A percentile compares a stretch with the other conserved stretches of the same genome.
Conservation (phyloP, 2,113 vertebrate species). For the Cyanistes caeruleus region DNA sequence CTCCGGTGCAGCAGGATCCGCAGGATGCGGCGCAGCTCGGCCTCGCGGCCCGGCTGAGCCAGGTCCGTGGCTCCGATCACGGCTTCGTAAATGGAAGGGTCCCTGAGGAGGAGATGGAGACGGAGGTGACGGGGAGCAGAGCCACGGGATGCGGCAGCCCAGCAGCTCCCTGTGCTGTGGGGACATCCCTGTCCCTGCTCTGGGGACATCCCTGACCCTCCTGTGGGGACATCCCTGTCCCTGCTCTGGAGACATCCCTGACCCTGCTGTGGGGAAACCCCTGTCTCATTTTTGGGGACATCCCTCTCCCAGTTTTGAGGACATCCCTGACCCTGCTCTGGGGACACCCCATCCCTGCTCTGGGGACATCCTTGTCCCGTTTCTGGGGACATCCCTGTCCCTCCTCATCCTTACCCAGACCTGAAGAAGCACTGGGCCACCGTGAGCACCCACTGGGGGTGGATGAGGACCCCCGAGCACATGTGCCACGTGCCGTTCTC, state of each 20-base stretch:
- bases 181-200: background rate
- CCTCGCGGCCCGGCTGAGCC: background rate
- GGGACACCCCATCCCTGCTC: background rate
- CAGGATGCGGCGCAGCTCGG: fast-evolving
- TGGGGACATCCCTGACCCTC: background rate
- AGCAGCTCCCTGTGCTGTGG: background rate
- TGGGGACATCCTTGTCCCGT: no score
- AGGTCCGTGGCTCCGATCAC: background rate
- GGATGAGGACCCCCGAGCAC: background rate
- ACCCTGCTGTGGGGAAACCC: background rate
- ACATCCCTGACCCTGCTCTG: background rate
- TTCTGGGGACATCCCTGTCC: background rate
- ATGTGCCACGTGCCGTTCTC: background rate
- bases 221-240: no score
- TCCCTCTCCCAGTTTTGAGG: no score
- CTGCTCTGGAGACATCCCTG: background rate
- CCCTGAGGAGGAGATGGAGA: background rate
- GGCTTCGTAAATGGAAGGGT: background rate
- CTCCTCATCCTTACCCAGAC: background rate
- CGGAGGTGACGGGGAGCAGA: background rate
- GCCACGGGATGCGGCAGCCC: no score
- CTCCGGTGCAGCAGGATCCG: fast-evolving
- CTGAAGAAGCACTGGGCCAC: fast-evolving
- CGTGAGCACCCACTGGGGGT: background rate
- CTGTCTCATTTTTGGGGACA: no score